Evolutionary conservation across 2,797 vertebrate genomes (phyloP), one percentile per base, ranked within the genome.

Genomic region (Chelon auratus): DNA sequence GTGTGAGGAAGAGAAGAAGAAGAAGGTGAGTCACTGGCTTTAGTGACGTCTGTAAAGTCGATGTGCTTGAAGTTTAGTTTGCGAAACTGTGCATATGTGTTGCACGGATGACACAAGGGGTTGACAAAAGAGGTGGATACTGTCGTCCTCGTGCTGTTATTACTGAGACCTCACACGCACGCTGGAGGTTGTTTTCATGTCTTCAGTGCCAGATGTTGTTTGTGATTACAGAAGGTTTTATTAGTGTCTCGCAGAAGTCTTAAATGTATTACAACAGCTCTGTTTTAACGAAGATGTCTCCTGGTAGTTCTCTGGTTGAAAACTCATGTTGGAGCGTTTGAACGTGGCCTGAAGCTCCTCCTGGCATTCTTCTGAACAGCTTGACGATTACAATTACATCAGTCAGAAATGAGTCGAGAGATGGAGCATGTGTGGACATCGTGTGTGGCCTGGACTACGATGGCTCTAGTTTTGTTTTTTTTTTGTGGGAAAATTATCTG

Each of bases 391-490:
- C 43, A 56, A 74, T 89, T 72, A 75, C 70, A 53, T 87, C 82
- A 86, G 40, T 48, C 55, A 65, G 62, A 72, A 70, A 60, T 55
- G 77, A 72, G 17, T n/a, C 42, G 67, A 51, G 30, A 52, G 57
- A 33, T 30, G 18, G 30, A 55, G 66, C 51, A 62, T 75, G 82
- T 81, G 84, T 86, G 83, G 78, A 70, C 72, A 74, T 77, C 58
- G 65, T 62, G 77, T 71, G 74, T 67, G 56, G 73, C 69, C 62
- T 58, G 36, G 50, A 40, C 53, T 13, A 12, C 0, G 11, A 30
- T 20, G 20, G 20, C 22, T 55, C 30, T 47, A 4, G 4, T 39
- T 65, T 54, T 22, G 26, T 36, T 59, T 72, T 63, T 63, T 22
- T 22, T 48, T 63, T 52, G 36, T 43, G 47, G 42, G 45, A 68